A percentile compares a stretch with the other conserved stretches of the same genome.
phyloP scores from a whole-genome alignment of 2,888 invertebrate genomes.

The Bombyx huttoni region DNA sequence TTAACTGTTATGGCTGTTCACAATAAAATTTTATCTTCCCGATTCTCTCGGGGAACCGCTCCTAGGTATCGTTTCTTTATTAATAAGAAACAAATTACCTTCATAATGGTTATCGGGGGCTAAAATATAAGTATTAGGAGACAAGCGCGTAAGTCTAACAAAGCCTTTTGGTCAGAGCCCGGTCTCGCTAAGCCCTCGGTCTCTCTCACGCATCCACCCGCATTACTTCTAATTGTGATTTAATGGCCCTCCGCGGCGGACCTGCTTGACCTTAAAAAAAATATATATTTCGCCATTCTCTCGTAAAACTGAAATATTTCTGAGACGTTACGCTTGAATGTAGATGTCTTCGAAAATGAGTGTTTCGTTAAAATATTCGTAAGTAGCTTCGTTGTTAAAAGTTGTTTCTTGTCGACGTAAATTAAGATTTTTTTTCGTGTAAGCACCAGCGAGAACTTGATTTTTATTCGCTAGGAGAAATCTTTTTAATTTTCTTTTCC shows the following conservation, averaged over 20 bases:
- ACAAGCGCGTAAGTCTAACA: conserved; percentile 52
- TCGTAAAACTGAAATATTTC: conserved; percentile 16
- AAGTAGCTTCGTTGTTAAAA: conserved; percentile 6
- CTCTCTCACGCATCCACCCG: conserved; percentile 60
- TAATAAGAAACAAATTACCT: conserved; percentile 14
- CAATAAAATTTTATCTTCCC: conserved; percentile 21
- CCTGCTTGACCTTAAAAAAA: conserved; percentile 53
- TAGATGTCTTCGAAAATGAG: conserved; percentile 13
- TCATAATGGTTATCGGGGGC: conserved; percentile 28
- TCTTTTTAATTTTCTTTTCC: background rate
- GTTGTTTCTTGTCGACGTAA: conserved; percentile 1
- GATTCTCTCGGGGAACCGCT: conserved; percentile 11
- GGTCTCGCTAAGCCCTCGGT: conserved; percentile 39
- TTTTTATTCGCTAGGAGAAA: conserved; percentile 3
- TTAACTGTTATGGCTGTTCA: conserved; percentile 16
- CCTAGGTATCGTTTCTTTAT: conserved; percentile 11
- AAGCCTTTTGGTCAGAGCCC: conserved; percentile 43
- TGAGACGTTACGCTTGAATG: conserved; percentile 12
- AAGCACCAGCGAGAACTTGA: background rate
- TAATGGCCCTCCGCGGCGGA: conserved; percentile 55
- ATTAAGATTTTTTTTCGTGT: background rate
- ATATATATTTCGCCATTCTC: conserved; percentile 34
- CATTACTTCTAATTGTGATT: conserved; percentile 70
- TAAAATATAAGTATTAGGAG: conserved; percentile 53
- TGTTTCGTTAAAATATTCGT: conserved; percentile 6